These are phyloP conservation scores for Muricea muricata DNA, from an alignment of 92 coral and sea anemone species.

Conservation along the genomic window DNA sequence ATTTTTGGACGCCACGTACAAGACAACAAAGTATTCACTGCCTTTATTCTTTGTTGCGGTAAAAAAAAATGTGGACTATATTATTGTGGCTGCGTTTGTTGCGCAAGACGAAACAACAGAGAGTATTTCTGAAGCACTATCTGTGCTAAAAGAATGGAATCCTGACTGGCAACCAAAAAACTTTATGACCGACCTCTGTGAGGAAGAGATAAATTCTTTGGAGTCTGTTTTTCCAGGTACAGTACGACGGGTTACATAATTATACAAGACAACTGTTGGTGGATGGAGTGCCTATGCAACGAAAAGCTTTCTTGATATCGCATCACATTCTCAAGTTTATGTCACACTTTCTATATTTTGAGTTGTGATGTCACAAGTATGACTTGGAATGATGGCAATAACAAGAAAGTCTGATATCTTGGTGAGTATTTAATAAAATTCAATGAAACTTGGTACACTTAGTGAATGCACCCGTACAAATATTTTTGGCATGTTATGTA, in stretches of 20 bases:
- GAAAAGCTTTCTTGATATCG: background rate
- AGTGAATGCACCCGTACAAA: no score
- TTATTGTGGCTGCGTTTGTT: constrained; percentile 63
- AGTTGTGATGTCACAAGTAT: no score
- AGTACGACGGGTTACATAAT: background rate
- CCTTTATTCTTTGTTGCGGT: constrained; percentile 69
- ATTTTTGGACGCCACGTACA: constrained; percentile 65
- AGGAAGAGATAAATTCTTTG: constrained; percentile 65
- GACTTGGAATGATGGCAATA: no score
- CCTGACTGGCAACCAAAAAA: constrained; percentile 56
- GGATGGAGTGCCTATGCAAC: background rate
- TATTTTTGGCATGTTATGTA: no score
- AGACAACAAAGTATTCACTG: constrained; percentile 59
- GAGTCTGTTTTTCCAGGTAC: constrained; percentile 66
- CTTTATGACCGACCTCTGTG: constrained; percentile 67
- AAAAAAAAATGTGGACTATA: constrained; percentile 69
- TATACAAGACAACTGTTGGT: background rate
- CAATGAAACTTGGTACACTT: no score
- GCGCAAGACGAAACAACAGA: constrained; percentile 50
- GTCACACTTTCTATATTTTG: no score
- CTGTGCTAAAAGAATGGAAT: constrained; percentile 47
- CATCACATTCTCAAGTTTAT: no score
- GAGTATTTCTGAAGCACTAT: constrained; percentile 61
- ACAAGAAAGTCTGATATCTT: no score
- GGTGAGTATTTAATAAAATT: no score